Evolutionary conservation across 2,888 invertebrate genomes (phyloP).

Genomic region (Drosophila emarginata): DNA sequence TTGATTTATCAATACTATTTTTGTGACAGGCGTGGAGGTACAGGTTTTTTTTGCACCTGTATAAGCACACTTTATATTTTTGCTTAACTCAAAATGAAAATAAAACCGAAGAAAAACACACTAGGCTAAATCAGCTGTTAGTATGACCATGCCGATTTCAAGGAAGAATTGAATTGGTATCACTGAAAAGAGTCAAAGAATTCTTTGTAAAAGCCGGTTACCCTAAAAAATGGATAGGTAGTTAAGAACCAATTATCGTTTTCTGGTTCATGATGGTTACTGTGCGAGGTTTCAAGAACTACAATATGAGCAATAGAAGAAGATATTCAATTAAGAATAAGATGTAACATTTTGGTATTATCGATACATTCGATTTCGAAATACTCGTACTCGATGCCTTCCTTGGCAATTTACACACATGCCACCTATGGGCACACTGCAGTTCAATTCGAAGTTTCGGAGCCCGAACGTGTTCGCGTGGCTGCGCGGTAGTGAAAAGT

Average conservation of each 20-base stretch:
- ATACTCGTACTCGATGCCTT: neutral
- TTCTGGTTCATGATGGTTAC: neutral
- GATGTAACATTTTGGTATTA: neutral
- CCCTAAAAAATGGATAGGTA: too few relatives aligned
- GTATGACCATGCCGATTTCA: neutral
- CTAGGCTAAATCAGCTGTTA: neutral
- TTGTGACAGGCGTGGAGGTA: neutral
- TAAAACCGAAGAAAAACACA: neutral
- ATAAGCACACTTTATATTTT: neutral
- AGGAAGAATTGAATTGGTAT: too few relatives aligned
- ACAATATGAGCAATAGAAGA: too few relatives aligned
- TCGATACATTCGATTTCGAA: constrained; percentile 13
- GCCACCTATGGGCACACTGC: constrained; percentile 1
- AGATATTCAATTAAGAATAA: too few relatives aligned
- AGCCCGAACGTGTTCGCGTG: constrained; percentile 61
- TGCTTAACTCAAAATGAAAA: neutral
- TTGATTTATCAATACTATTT: neutral
- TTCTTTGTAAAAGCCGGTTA: too few relatives aligned
- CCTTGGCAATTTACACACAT: neutral
- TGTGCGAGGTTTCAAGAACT: too few relatives aligned
- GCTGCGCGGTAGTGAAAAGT: constrained; percentile 53
- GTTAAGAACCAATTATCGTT: neutral
- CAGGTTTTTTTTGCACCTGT: neutral
- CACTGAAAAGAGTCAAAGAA: too few relatives aligned
- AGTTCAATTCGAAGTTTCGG: constrained; percentile 54